Percentiles rank a stretch among this genome's conserved stretches.
Evolutionary conservation across 2,888 invertebrate genomes (phyloP).

Genomic region (Melanostoma scalare): DNA sequence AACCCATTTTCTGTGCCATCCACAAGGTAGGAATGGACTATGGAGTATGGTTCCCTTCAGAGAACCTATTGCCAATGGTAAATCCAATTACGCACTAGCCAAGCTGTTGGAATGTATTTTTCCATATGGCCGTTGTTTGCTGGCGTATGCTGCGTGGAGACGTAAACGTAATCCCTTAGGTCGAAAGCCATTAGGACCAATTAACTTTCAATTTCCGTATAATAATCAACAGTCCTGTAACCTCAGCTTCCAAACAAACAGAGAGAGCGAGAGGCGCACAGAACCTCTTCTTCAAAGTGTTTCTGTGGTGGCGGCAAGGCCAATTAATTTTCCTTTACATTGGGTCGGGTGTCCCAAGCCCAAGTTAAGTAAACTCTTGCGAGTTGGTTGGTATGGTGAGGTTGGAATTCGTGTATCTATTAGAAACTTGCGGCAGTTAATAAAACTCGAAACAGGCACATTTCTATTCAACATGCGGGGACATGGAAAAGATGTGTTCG

Average conservation of each 20-base stretch:
- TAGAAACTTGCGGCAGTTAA: conserved; percentile 65
- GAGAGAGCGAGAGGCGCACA: background rate
- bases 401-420: conserved; percentile 49
- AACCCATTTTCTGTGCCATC: conserved; percentile 12
- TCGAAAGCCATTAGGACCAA: conserved; percentile 65
- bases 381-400: conserved; percentile 4
- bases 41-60: conserved; percentile 1
- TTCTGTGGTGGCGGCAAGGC: background rate
- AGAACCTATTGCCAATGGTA: conserved; percentile 4
- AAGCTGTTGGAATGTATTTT: conserved; percentile 5
- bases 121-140: conserved; percentile 4
- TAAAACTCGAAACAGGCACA: conserved; percentile 40
- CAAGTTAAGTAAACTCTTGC: conserved; percentile 11
- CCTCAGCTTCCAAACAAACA: background rate
- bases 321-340: conserved; percentile 51
- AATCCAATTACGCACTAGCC: conserved; percentile 47
- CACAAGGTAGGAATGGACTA: background rate
- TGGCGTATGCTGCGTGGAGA: background rate
- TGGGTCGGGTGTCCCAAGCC: conserved; percentile 19
- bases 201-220: conserved; percentile 72
- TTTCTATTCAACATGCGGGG: background rate
- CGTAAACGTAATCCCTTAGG: conserved; percentile 54
- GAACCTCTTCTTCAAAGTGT: background rate
- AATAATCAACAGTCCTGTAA: conserved; percentile 59
- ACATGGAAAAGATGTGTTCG: conserved; percentile 69